Percentiles rank a stretch among this genome's conserved stretches.
phyloP scores from a whole-genome alignment of 2,797 vertebrate genomes.

The Oophaga sylvatica region DNA sequence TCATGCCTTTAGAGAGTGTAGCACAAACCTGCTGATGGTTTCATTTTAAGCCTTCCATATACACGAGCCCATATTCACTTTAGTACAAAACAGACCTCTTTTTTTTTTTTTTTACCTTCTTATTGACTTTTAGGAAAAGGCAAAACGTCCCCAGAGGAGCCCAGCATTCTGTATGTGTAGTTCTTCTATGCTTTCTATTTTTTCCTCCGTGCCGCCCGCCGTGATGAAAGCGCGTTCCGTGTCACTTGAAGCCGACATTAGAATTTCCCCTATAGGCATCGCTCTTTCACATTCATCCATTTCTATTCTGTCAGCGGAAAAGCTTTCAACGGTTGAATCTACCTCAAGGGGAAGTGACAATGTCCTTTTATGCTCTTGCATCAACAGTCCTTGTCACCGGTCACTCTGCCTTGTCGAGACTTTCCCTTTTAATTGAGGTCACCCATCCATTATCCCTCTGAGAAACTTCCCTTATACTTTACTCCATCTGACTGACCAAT shows the following conservation, averaged over 20 bases:
- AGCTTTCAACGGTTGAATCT: background rate
- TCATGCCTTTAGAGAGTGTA: no score
- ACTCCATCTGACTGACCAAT: conserved; percentile 14
- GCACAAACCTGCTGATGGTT: no score
- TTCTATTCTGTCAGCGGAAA: conserved; percentile 18
- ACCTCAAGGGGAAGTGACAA: conserved; percentile 15
- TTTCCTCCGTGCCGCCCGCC: background rate
- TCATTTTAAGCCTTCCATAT: no score
- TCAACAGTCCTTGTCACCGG: background rate
- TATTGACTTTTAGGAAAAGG: no score
- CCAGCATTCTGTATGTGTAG: no score
- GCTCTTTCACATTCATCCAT: background rate
- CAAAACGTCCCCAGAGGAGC: no score
- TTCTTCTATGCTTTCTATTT: background rate
- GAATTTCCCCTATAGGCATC: background rate
- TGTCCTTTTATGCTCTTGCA: conserved; percentile 19
- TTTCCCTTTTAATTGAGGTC: conserved; percentile 20
- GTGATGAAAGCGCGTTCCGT: no score
- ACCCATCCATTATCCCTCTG: conserved; percentile 14
- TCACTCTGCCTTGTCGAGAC: background rate
- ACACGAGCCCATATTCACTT: no score
- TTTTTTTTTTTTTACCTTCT: no score
- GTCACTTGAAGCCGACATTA: background rate
- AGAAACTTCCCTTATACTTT: background rate
- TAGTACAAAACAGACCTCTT: no score